Evolutionary conservation across 1,140 invertebrate genomes (phyloP), one percentile per base, ranked within the genome.

Genomic region (Drosophila arizonae): DNA sequence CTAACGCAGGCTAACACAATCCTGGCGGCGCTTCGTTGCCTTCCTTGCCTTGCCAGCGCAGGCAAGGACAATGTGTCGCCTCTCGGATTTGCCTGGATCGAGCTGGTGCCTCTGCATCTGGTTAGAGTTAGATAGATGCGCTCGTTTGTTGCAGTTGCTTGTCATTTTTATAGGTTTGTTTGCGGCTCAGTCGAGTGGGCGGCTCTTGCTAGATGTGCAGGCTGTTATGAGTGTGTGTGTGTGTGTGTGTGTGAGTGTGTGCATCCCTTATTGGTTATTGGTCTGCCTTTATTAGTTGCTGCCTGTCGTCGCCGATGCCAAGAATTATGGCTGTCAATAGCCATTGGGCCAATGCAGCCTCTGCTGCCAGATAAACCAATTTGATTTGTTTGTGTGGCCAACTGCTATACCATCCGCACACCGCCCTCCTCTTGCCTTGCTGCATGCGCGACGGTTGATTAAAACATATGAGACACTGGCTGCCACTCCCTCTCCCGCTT

Each of bases 161-260:
- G 81, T 86, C 81, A 86, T 81, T 86, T 86, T 86, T 86, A 86
- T 86, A 81, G 81, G 82, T 81, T 86, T 86, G 81, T 86, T 86
- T 86, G 82, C 82, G 72, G 72, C 67, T 70, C 65, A 74, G 68
- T 52, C 75, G 62, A 68, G 28, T 54, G 48, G 52, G 55, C 11
- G n/a, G 51, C 33, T 51, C 43, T 3, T 50, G 6, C 5, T 9
- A 9, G 33, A 33, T 33, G 33, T 8, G 33, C 21, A 24, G 33
- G 33, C 11, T n/a, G 54, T 30, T 30, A 6, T n/a, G 54, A 5
- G 55, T 6, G 41, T 36, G 39, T 30, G 17, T 30, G 10, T n/a
- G 52, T 30, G 15, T 36, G 41, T 17, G 17, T 21, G 6, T 13
- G 54, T 30, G 13, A 15, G 17, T 58, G 69, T 46, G 10, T 68